Evolutionary conservation across 2,113 vertebrate genomes (phyloP), one percentile per base, ranked within the genome.

Genomic region (Mystacornis crossleyi): DNA sequence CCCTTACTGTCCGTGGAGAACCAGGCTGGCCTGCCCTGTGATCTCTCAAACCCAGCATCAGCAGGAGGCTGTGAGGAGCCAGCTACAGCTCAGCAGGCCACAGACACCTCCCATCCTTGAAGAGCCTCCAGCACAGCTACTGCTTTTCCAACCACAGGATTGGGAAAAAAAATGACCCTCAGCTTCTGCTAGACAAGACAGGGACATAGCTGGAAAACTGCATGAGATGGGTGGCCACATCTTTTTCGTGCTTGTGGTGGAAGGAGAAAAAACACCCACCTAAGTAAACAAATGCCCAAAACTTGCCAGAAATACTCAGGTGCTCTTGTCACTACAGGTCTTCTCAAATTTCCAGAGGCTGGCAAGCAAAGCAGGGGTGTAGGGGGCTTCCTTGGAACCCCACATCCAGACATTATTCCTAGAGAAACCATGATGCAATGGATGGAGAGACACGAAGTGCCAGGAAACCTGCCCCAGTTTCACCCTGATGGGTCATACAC

Each of bases 21-120:
- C 24, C 75, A 86, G 66, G 7, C 12, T 36, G 54, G 25, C 21
- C 50, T 75, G n/a, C 2, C 26, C 25, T 2, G 2, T 42, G 60
- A 61, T 43, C 26, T 28, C 57, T 51, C 48, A 18, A 6, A 58
- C 4, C 10, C 43, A 33, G 33, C 0, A 0, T 6, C 53, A 58
- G 62, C 40, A 15, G 2, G 31, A 64, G 70, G 25, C 43, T 67
- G 34, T 31, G 34, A 72, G 34, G 18, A 72, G 66, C 17, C 80
- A 72, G 82, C 31, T 48, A 58, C 34, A 79, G 51, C 43, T 75
- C 62, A 54, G 80, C 62, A 71, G 42, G 25, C 12, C 36, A 40
- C 31, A n/a, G 47, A 64, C 3, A 5, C 10, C 34, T 60, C 48
- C 57, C 57, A 58, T 8, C 75, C 26, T 55, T 58, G 58, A 81